Conservation (phyloP, 2,888 invertebrate species). For the Galerucella pusilla region DNA sequence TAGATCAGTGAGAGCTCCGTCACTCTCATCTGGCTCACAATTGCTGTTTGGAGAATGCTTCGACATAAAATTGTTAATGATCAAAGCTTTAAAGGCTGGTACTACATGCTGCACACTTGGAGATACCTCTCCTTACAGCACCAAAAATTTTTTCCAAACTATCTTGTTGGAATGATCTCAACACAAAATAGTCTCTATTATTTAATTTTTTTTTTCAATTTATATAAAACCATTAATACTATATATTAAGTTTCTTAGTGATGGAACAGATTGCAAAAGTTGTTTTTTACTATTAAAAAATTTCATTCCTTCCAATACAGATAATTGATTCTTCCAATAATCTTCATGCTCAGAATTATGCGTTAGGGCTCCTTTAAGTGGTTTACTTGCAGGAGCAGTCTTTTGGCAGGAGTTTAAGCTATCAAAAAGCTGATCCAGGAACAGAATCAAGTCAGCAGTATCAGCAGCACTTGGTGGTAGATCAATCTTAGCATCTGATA, state of each 20-base stretch:
- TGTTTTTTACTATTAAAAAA: too few relatives aligned
- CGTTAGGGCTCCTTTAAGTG: too few relatives aligned
- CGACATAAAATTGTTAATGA: background rate
- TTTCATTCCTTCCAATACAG: too few relatives aligned
- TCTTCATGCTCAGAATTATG: too few relatives aligned
- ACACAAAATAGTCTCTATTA: background rate
- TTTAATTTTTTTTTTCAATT: background rate
- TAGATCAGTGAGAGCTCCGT: background rate
- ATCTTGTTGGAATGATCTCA: background rate
- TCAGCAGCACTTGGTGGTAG: too few relatives aligned
- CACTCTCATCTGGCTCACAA: background rate
- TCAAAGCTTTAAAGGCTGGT: background rate
- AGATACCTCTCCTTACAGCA: background rate
- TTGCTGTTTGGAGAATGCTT: background rate
- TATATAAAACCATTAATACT: background rate
- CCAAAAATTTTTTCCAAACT: background rate
- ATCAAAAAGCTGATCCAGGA: too few relatives aligned
- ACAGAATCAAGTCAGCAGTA: too few relatives aligned
- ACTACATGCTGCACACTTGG: too few relatives aligned
- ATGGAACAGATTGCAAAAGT: background rate
- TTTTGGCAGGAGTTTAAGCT: too few relatives aligned
- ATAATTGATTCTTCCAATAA: too few relatives aligned
- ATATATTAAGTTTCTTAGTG: background rate
- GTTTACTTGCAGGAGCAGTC: too few relatives aligned
- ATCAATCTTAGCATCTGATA: too few relatives aligned